These are phyloP conservation scores for Conomelus anceps DNA, from an alignment of 2,888 invertebrate genomes.

Conservation along the genomic window DNA sequence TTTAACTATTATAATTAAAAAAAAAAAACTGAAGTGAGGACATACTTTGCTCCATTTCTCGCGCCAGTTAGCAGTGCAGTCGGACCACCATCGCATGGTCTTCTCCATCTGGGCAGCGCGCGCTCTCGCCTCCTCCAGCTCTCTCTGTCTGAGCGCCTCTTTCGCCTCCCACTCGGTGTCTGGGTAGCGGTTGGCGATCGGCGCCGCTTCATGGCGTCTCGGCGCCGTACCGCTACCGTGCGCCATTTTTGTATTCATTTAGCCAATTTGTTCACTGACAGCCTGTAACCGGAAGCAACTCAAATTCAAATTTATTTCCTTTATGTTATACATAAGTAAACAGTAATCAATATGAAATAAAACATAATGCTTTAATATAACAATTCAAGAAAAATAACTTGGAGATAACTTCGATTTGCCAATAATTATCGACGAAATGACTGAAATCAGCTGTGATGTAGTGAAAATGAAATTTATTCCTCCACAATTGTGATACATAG, in stretches of 20 bases:
- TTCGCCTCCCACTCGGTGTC: constrained; percentile 74
- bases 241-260: constrained; percentile 23
- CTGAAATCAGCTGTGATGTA: too few species aligned
- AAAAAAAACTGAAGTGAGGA: not conserved
- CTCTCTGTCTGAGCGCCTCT: constrained; percentile 64
- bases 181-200: constrained; percentile 28
- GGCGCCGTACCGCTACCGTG: constrained; percentile 53
- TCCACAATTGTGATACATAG: too few species aligned
- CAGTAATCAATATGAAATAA: too few species aligned
- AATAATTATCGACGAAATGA: too few species aligned
- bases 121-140: constrained; percentile 89
- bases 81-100: constrained; percentile 99
- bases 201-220: constrained; percentile 44
- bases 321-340: too few species aligned
- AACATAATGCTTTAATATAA: too few species aligned
- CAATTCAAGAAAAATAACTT: too few species aligned
- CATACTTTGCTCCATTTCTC: constrained; percentile 88
- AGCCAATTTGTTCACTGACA: constrained; percentile 1
- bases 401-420: too few species aligned
- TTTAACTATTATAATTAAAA: too few species aligned
- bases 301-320: too few species aligned
- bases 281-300: not conserved
- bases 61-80: constrained; percentile 94
- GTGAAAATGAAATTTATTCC: too few species aligned
- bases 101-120: constrained; percentile 98